Evolutionary conservation across 2,797 vertebrate species (phyloP).

Genomic region (Tenualosa thibaudeaui): DNA sequence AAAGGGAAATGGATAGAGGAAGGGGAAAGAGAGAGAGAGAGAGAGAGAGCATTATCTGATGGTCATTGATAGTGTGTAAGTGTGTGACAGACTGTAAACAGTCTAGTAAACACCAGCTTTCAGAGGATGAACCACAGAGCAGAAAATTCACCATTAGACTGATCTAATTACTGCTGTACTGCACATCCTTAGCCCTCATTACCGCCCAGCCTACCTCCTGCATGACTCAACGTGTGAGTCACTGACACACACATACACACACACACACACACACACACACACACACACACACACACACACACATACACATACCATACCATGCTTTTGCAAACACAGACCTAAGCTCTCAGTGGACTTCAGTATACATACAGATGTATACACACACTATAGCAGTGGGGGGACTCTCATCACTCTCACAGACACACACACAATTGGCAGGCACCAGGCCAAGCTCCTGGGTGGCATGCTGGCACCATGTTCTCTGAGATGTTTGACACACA

Average conservation of each 20-base stretch:
- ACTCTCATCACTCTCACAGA: neutral
- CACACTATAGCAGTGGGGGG: too few species aligned
- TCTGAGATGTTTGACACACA: neutral
- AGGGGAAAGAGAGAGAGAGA: neutral
- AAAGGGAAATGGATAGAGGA: neutral
- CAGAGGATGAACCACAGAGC: neutral
- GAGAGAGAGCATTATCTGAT: neutral
- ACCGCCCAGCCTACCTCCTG: neutral
- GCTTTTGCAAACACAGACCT: too few species aligned
- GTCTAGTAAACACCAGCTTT: neutral
- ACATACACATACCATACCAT: neutral
- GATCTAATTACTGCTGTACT: neutral
- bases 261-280: constrained; percentile 1
- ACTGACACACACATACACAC: constrained; percentile 1
- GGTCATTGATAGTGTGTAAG: neutral
- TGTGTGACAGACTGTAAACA: neutral
- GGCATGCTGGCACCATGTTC: neutral
- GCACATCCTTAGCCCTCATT: constrained; percentile 17
- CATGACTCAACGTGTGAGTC: constrained; percentile 1
- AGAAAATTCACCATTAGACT: neutral
- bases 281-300: neutral
- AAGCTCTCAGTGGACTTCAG: too few species aligned
- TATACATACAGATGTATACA: neutral
- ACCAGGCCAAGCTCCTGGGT: neutral
- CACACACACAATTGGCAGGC: neutral